Percentiles rank a stretch among this genome's conserved stretches.
Conservation (phyloP, 2,113 vertebrate species). For the Glaucidium brasilianum region DNA sequence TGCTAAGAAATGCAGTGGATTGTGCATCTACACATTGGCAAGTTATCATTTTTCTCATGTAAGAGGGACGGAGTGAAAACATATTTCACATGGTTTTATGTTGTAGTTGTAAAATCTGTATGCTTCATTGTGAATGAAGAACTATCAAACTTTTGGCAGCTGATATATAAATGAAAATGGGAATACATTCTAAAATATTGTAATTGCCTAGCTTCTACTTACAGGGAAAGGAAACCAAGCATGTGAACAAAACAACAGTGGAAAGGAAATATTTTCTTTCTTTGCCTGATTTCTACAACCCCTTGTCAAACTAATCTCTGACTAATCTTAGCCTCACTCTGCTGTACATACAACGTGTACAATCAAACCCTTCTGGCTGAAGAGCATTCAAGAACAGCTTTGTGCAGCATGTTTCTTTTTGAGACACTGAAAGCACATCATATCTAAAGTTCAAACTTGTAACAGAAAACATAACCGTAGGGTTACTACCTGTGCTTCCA, state of each 20-base stretch:
- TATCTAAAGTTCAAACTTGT: background rate
- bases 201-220: background rate
- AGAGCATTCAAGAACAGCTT: background rate
- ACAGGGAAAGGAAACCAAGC: background rate
- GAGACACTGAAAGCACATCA: background rate
- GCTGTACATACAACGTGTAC: accelerated
- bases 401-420: background rate
- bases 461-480: background rate
- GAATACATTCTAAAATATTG: background rate
- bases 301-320: background rate
- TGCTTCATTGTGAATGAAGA: background rate
- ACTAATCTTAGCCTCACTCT: background rate
- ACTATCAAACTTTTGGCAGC: background rate
- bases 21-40: background rate
- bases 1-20: background rate
- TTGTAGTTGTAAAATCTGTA: background rate
- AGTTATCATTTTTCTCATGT: background rate
- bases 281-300: background rate
- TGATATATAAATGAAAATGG: background rate
- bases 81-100: background rate
- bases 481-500: background rate
- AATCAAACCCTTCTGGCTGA: background rate
- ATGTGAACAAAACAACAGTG: background rate
- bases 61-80: background rate
- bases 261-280: background rate